Evolutionary conservation across 35 echinoderm and acorn worm genomes (phyloP).

Genomic region (Holothuria glaberrima): DNA sequence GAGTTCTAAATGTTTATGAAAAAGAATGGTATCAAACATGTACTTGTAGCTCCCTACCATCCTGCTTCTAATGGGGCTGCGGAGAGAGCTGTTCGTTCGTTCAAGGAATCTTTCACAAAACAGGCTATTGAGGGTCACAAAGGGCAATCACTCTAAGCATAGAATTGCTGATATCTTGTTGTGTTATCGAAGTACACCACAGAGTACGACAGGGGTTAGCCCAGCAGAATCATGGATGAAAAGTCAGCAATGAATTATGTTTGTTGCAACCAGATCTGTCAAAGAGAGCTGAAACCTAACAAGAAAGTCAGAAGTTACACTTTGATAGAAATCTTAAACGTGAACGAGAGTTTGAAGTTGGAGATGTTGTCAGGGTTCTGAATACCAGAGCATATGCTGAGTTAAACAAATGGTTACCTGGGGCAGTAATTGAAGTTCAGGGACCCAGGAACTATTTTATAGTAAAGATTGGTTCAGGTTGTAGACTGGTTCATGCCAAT

Average conservation of each 20-base stretch:
- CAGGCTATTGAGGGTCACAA: conserved; percentile 3
- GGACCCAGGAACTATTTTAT: too few relatives aligned
- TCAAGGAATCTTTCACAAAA: conserved; percentile 24
- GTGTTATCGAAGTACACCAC: too few relatives aligned
- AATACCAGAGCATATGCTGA: conserved; percentile 22
- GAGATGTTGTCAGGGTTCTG: too few relatives aligned
- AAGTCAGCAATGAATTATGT: neutral
- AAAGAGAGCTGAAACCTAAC: neutral
- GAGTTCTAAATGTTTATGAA: conserved; percentile 51
- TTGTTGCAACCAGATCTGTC: too few relatives aligned
- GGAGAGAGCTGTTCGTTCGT: neutral
- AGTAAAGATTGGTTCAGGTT: too few relatives aligned
- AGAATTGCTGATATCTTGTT: neutral
- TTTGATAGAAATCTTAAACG: too few relatives aligned
- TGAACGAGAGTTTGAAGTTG: too few relatives aligned
- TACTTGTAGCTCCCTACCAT: conserved; percentile 38
- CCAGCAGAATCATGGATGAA: neutral
- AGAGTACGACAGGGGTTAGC: too few relatives aligned
- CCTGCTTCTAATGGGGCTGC: too few relatives aligned
- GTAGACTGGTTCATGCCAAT: too few relatives aligned
- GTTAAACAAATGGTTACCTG: conserved; percentile 18
- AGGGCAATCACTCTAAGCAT: neutral
- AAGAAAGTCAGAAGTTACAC: conserved; percentile 16
- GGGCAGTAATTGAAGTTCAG: too few relatives aligned
- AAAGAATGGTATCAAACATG: conserved; percentile 38